Conservation (phyloP, 2,113 vertebrate species). For the cat (Felis catus) region F.catus_Fca126_mat1.0 CM031417.1:53482001-53482500, state of each 20-base stretch:
- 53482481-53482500: constrained; percentile 85
- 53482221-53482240: neutral
- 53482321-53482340: neutral
- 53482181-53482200: neutral
- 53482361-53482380: constrained; percentile 53
- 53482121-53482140: constrained; percentile 83
- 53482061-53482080: constrained; percentile 89
- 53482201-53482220: neutral
- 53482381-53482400: constrained; percentile 76
- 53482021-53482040: constrained; percentile 89
- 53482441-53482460: constrained; percentile 83
- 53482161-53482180: neutral
- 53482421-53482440: constrained; percentile 88
- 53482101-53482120: constrained; percentile 87
- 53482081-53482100: constrained; percentile 85
- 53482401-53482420: constrained; percentile 87
- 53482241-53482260: neutral
- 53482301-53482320: neutral
- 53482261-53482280: neutral
- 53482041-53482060: constrained; percentile 94
- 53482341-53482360: neutral
- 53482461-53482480: constrained; percentile 83
- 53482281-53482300: neutral
- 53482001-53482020: constrained; percentile 77
- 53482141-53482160: neutral